phyloP scores from a whole-genome alignment of 2,888 invertebrate genomes.

The Eurytoma californica region DNA sequence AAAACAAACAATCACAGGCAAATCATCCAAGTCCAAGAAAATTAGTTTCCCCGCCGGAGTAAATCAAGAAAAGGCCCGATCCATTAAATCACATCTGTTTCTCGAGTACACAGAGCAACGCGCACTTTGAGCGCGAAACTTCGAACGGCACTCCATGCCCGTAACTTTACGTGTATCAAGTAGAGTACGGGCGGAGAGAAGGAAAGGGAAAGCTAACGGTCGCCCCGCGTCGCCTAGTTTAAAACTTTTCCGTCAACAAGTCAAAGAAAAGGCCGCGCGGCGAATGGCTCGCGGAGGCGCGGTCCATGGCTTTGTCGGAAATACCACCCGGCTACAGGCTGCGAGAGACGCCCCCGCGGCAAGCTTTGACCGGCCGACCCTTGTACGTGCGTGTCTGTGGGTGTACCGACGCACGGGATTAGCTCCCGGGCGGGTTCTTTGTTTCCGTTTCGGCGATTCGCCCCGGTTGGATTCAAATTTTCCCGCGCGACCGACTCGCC shows the following conservation, averaged over 20 bases:
- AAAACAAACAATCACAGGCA: too few relatives aligned
- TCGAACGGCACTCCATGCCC: too few relatives aligned
- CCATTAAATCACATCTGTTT: too few relatives aligned
- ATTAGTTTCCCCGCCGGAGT: too few relatives aligned
- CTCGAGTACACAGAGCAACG: too few relatives aligned
- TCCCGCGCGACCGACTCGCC: neutral
- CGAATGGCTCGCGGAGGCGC: neutral
- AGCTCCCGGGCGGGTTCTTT: conserved; percentile 17
- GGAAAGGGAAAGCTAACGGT: too few relatives aligned
- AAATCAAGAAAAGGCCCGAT: too few relatives aligned
- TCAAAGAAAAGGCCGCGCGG: conserved; percentile 28
- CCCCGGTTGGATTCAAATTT: neutral
- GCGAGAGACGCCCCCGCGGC: neutral
- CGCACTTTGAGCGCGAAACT: too few relatives aligned
- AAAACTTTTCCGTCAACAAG: conserved; percentile 46
- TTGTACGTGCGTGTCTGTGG: too few relatives aligned
- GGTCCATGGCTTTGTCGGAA: conserved; percentile 20
- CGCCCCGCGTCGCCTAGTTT: neutral
- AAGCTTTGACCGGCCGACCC: conserved; percentile 5
- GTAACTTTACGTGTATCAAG: too few relatives aligned
- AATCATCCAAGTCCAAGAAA: too few relatives aligned
- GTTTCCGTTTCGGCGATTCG: conserved; percentile 8
- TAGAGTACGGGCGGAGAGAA: too few relatives aligned
- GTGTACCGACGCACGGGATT: neutral
- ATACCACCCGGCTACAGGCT: conserved; percentile 13